Base-by-base conservation (phyloP, 1,140 invertebrate species). In the Atopsyche davidsoni region DNA sequence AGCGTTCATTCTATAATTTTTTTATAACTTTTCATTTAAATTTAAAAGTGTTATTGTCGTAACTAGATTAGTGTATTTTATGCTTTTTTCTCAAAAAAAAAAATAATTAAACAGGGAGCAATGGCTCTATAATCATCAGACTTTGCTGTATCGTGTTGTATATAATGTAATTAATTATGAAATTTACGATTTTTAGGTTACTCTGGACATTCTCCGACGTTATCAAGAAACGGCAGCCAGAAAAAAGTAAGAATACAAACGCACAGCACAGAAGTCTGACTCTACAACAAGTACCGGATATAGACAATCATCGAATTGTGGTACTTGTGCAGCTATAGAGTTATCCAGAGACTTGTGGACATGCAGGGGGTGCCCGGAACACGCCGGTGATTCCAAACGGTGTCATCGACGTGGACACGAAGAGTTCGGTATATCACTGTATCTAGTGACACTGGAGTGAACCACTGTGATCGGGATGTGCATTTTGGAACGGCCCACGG, bases 191-290 rank as follows among this genome's bases (percentile, higher is more conserved):
- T 76, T 46, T 71, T 67, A 7, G 87, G 87, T 14, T 88, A 85
- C 58, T 86, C 85, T 1, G 80, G 83, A 1, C 81, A 84, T 47
- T 89, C 87, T 9, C 88, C 86, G 1, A 86, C 86, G 0, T 69
- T 89, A 10, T 80, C 83, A 17, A 75, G 88, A 31, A 89, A 89
- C 58, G 87, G 86, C 1, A 89, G 86, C 57, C 83, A 87, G 51
- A 90, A 90, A 62, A 89, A 90, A 74, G 88, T 92, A 10, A 77
- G 88, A 17, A 90, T 92, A 68, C 87, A 92, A 64, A 89, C 87
- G 11, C 86, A 88, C 59, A 89, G 87, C 55, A 92, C 88, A 2
- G 87, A 89, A 63, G 88, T 90, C 28, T 88, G 73, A 74, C 51
- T 24, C 25, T 43, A 21, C 19, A 22, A 21, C 19, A 18, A 40